A percentile compares a stretch with the other conserved stretches of the same genome.
Evolutionary conservation across 2,113 vertebrate genomes (phyloP).

Genomic region (Myocastor coypus): DNA sequence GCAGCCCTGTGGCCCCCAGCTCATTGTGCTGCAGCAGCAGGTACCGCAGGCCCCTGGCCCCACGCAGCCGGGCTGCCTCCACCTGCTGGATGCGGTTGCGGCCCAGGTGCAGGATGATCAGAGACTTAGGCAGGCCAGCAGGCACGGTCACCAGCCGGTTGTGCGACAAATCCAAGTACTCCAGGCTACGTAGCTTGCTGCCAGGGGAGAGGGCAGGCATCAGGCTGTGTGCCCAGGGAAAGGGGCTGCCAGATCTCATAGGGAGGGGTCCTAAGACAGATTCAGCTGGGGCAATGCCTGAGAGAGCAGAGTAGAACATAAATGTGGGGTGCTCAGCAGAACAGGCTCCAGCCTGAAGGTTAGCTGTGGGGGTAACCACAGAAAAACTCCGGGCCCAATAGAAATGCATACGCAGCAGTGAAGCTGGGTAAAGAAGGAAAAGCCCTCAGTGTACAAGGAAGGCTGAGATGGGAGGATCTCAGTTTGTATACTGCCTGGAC

Average conservation of each 20-base stretch:
- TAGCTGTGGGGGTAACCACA: neutral
- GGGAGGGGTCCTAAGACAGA: neutral
- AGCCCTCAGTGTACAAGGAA: neutral
- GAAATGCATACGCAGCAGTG: neutral
- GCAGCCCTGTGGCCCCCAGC: slow-evolving; percentile 68
- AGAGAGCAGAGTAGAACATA: neutral
- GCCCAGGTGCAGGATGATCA: slow-evolving; percentile 81
- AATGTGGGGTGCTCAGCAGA: neutral
- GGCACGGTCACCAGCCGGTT: slow-evolving; percentile 80
- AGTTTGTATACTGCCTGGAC: neutral
- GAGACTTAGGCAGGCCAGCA: slow-evolving; percentile 66
- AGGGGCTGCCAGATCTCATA: rapidly evolving
- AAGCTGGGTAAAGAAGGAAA: neutral
- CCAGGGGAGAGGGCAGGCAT: neutral
- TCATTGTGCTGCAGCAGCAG: slow-evolving; percentile 83
- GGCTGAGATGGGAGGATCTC: neutral
- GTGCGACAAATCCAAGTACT: slow-evolving; percentile 85
- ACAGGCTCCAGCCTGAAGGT: neutral
- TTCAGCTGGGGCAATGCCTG: neutral
- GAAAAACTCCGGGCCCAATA: neutral
- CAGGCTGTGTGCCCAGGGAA: neutral
- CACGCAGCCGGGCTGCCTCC: slow-evolving; percentile 52
- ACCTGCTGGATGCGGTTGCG: slow-evolving; percentile 78
- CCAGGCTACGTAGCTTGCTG: slow-evolving; percentile 81
- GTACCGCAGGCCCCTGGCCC: slow-evolving; percentile 75